Conservation (phyloP, 2,888 invertebrate species). For the Odontomyia ornata region DNA sequence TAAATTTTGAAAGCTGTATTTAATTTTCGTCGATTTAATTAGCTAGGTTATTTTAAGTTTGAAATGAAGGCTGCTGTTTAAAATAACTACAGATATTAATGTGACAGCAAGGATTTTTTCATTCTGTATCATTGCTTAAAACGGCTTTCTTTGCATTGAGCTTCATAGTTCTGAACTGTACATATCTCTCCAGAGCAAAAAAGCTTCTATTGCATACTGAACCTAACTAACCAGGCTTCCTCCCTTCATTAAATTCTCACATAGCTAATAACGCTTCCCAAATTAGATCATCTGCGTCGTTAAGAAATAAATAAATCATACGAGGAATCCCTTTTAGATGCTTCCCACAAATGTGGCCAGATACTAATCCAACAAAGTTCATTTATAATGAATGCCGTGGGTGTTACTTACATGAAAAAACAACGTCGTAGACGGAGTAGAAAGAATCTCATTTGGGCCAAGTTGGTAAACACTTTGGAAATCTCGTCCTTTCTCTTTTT, state of each 20-base stretch:
- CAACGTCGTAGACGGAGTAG: neutral
- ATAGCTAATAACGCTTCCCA: neutral
- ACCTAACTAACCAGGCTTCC: neutral
- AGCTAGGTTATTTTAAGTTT: too few species aligned
- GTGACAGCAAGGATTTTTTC: too few species aligned
- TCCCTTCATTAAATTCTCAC: neutral
- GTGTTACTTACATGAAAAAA: neutral
- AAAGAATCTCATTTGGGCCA: conserved; percentile 20
- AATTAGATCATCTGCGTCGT: neutral
- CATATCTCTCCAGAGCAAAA: too few species aligned
- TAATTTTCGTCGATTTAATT: too few species aligned
- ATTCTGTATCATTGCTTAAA: too few species aligned
- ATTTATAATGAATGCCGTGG: conserved; percentile 12
- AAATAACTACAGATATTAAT: too few species aligned
- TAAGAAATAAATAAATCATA: conserved; percentile 25
- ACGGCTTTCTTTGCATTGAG: too few species aligned
- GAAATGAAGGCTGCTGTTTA: too few species aligned
- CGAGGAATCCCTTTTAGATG: conserved; percentile 4
- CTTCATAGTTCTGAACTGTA: too few species aligned
- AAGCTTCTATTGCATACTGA: too few species aligned
- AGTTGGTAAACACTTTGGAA: conserved; percentile 13
- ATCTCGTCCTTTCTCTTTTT: neutral
- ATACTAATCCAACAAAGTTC: conserved; percentile 3
- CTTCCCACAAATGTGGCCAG: neutral
- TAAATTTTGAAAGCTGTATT: too few species aligned